phyloP scores from a whole-genome alignment of 2,113 vertebrate genomes.

The Regulus satrapa region DNA sequence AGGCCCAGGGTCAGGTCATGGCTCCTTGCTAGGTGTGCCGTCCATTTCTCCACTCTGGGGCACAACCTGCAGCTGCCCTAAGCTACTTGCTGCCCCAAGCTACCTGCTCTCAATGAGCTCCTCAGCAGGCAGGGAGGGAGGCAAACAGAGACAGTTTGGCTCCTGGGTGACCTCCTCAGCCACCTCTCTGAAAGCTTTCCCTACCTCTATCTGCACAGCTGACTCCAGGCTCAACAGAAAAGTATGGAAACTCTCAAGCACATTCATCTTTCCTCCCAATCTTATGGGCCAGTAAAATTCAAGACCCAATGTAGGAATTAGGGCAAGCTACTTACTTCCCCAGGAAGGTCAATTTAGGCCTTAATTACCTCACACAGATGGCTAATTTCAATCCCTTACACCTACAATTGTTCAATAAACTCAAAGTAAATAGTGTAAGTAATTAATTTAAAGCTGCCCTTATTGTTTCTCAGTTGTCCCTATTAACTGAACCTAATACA shows the following conservation, averaged over 20 bases:
- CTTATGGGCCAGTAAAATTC: not conserved
- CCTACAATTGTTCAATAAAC: conserved; percentile 10
- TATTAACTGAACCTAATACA: conserved; percentile 6
- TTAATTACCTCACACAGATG: conserved; percentile 19
- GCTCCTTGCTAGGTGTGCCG: not conserved
- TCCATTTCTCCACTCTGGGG: not conserved
- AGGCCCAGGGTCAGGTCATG: not conserved
- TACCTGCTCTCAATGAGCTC: accelerated
- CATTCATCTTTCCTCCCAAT: not conserved
- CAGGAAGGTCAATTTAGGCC: not conserved
- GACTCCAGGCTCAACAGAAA: not conserved
- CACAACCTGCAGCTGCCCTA: not conserved
- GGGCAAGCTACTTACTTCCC: not conserved
- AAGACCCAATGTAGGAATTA: not conserved
- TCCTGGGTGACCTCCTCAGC: not conserved
- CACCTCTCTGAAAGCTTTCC: not conserved
- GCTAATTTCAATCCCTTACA: conserved; percentile 4
- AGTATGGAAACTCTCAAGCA: not conserved
- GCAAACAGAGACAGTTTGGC: no score
- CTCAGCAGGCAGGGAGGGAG: not conserved
- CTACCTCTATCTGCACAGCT: not conserved
- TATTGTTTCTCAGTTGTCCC: conserved; percentile 21
- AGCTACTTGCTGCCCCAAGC: not conserved
- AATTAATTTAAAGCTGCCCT: conserved; percentile 52
- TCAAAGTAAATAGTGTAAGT: conserved; percentile 35